Evolutionary conservation across 2,797 vertebrate genomes (phyloP).

Genomic region (Phalanger gymnotis): DNA sequence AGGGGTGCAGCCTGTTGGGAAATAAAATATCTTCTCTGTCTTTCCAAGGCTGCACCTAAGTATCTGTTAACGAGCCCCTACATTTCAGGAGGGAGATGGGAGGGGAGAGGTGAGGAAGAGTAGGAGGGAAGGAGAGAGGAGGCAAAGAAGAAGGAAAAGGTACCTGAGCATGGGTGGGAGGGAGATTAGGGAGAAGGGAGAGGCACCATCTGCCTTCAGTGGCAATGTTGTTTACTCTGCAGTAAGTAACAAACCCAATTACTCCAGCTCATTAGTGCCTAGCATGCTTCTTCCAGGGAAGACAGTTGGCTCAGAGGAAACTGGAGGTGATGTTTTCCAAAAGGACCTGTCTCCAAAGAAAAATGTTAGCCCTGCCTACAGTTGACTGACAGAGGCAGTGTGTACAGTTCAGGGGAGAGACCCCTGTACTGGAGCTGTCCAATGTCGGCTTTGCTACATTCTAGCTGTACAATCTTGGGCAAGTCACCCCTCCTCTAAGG

Average conservation of each 20-base stretch:
- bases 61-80: background rate
- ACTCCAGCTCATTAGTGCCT: background rate
- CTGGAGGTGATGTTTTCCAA: background rate
- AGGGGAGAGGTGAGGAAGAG: background rate
- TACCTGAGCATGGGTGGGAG: background rate
- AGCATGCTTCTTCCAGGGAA: background rate
- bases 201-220: accelerated
- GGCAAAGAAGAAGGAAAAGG: background rate
- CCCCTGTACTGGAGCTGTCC: background rate
- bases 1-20: background rate
- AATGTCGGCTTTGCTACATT: background rate
- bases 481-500: background rate
- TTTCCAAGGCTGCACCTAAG: background rate
- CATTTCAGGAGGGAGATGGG: slow-evolving; percentile 13
- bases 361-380: background rate
- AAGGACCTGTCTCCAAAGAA: background rate
- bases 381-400: background rate
- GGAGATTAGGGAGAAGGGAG: background rate
- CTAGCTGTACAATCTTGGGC: background rate
- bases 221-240: background rate
- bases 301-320: background rate
- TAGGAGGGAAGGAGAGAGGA: background rate
- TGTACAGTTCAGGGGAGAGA: background rate
- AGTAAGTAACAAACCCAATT: background rate
- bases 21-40: background rate